Base-by-base conservation (phyloP, 2,888 invertebrate genomes). In the Zygaena filipendulae region DNA sequence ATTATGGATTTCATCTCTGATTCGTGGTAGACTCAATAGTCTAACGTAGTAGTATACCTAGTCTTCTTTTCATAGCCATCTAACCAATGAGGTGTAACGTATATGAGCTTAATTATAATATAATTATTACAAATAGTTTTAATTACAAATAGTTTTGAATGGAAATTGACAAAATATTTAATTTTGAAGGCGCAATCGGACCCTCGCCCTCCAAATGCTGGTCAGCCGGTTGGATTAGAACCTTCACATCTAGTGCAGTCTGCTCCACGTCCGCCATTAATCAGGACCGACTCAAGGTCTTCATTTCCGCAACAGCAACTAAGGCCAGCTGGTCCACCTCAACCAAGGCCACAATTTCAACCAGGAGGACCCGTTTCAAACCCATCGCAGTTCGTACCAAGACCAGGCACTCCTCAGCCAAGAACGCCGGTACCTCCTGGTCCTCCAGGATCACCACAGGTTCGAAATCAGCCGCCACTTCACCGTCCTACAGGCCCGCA, bases 321-420 rank as follows among this genome's bases (percentile, higher is more conserved):
- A n/a, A 60, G 75, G 34, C 63, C 68, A 20, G 7, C 16, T 6
- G 57, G 43, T 25, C 56, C 46, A 13, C 53, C 58, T 24, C 72
- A 63, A 41, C 49, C 49, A 20, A 52, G 75, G 36, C 77, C 77
- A 13, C 75, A 69, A 39, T 75, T 79, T 35, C 75, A 74, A 52
- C 64, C 77, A 14, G 79, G 79, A 37, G 79, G 75, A 23, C 64
- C 67, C 13, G 74, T 75, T 9, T 62, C 57, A 16, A 52, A 47
- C 24, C 56, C 67, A 20, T 54, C 61, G 20, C 70, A 68, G 38
- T 57, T 70, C 34, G 59, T 44, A 14, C 60, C 67, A n/a, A 59
- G 77, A 26, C 52, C 67, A 13, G 67, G 59, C 10, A 52, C 57
- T 4, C 63, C 63, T 25, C 42, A 42, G 9, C 58, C 57, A 8